These are phyloP conservation scores for Synanthedon vespiformis DNA, from an alignment of 2,888 invertebrate species.

Conservation along the genomic window DNA sequence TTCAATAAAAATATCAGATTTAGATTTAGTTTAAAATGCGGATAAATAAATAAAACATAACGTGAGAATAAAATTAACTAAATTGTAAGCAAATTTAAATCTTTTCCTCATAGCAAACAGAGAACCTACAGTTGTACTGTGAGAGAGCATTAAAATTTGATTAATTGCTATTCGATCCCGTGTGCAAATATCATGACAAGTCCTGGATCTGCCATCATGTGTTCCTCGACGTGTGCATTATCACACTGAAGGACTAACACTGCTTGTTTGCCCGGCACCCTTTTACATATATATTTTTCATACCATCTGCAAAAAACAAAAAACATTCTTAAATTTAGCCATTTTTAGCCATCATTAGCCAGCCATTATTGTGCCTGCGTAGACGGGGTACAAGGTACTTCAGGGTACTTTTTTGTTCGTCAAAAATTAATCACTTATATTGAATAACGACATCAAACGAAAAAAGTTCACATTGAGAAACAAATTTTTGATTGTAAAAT, in stretches of 20 bases:
- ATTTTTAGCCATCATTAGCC: background rate
- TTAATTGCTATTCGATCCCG: conserved; percentile 81
- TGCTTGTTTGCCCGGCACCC: conserved; percentile 96
- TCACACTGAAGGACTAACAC: conserved; percentile 95
- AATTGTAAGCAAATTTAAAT: conserved; percentile 9
- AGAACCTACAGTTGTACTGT: conserved; percentile 8
- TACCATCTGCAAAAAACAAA: conserved; percentile 70
- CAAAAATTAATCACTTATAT: too few relatives aligned
- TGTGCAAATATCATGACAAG: conserved; percentile 99
- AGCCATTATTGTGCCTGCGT: background rate
- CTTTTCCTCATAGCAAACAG: conserved; percentile 6
- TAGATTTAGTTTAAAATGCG: too few relatives aligned
- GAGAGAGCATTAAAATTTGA: conserved; percentile 7
- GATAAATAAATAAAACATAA: too few relatives aligned
- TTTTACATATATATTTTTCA: conserved; percentile 93
- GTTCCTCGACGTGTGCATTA: conserved; percentile 94
- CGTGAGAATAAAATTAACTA: conserved; percentile 10
- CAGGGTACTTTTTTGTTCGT: background rate
- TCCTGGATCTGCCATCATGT: conserved; percentile 96
- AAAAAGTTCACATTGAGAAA: too few relatives aligned
- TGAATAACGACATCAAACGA: too few relatives aligned
- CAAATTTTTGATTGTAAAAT: too few relatives aligned
- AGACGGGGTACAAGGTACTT: background rate
- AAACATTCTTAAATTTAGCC: background rate
- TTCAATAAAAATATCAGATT: too few relatives aligned